phyloP scores from a whole-genome alignment of 2,113 vertebrate genomes.

The Calidris pugnax region DNA sequence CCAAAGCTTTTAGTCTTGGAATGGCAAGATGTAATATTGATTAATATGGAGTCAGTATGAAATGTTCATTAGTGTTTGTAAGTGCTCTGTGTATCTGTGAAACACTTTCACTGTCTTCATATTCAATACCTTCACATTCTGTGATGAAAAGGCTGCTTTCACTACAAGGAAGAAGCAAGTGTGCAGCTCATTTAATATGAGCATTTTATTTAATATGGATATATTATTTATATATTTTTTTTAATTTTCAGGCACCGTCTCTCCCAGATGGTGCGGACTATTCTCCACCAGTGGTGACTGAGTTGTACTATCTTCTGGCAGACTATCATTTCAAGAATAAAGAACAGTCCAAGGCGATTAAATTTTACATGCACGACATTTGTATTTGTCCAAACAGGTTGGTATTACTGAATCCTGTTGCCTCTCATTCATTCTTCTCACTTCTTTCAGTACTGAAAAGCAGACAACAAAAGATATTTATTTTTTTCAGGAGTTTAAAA shows the following conservation, averaged over 20 bases:
- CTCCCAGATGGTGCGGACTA: slow-evolving; percentile 87
- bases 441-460: neutral
- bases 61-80: neutral
- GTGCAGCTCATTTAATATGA: neutral
- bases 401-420: neutral
- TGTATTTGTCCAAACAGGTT: slow-evolving; percentile 94
- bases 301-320: slow-evolving; percentile 94
- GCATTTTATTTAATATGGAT: neutral
- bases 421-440: neutral
- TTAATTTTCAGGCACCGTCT: slow-evolving; percentile 79
- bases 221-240: neutral
- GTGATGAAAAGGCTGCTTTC: neutral
- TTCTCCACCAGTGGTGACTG: slow-evolving; percentile 87
- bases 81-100: neutral
- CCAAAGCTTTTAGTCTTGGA: neutral
- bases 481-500: neutral
- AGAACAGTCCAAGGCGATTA: slow-evolving; percentile 97
- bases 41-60: neutral
- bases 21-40: neutral
- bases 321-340: slow-evolving; percentile 99
- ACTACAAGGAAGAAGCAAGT: neutral
- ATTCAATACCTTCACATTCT: neutral
- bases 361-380: slow-evolving; percentile 98
- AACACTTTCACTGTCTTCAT: neutral
- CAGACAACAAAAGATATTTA: neutral